Percentiles rank a stretch among this genome's conserved stretches.
Evolutionary conservation across 1,140 invertebrate genomes (phyloP).

Genomic region (Cherax quadricarinatus): DNA sequence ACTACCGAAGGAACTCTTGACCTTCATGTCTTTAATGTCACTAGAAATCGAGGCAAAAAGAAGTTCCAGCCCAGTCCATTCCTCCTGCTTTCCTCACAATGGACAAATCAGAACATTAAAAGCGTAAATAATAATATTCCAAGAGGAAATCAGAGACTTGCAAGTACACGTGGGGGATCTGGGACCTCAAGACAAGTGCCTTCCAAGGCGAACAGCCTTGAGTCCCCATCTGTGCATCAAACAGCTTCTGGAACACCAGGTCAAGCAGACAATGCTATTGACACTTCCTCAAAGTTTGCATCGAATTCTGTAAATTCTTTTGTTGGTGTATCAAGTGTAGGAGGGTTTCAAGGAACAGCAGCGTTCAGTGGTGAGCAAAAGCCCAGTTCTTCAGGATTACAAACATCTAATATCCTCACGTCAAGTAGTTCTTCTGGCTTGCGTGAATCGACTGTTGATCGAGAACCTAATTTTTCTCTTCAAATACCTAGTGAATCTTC

Average conservation of each 20-base stretch:
- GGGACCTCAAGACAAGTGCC: not conserved
- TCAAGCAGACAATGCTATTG: not conserved
- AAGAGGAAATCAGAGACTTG: not conserved
- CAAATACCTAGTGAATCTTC: not conserved
- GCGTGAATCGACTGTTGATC: not conserved
- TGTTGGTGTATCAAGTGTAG: not conserved
- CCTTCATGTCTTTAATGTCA: not conserved
- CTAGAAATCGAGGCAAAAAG: constrained; percentile 37
- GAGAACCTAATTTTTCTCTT: not conserved
- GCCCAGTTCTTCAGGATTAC: not conserved
- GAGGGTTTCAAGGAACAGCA: not conserved
- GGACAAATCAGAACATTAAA: not conserved
- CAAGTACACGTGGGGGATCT: not conserved
- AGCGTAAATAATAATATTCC: not conserved
- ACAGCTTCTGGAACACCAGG: not conserved
- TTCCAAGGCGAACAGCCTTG: not conserved
- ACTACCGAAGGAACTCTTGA: not conserved
- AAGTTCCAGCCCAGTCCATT: constrained; percentile 27
- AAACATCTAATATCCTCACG: not conserved
- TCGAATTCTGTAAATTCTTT: not conserved
- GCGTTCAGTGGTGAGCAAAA: not conserved
- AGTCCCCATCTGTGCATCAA: too few relatives aligned
- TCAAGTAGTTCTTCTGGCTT: not conserved
- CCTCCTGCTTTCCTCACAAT: constrained; percentile 2
- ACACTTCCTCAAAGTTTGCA: not conserved